phyloP scores from a whole-genome alignment of 2,113 vertebrate genomes.

The Ranitomeya variabilis region DNA sequence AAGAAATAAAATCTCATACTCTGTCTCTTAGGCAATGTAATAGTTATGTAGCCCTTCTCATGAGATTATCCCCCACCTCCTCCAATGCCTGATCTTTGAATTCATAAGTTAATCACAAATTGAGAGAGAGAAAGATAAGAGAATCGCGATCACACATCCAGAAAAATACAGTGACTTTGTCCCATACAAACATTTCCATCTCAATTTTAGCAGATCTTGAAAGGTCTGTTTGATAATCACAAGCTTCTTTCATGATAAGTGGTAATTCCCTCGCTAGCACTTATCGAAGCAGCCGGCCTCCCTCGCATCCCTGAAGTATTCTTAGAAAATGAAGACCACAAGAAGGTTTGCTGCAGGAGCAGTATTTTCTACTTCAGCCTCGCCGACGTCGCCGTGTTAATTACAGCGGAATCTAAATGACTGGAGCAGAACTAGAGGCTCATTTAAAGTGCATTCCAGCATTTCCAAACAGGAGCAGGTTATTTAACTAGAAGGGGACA shows the following conservation, averaged over 20 bases:
- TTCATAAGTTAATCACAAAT: not conserved
- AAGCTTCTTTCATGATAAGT: constrained; percentile 37
- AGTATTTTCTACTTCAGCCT: not conserved
- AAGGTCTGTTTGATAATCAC: constrained; percentile 40
- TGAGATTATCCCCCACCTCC: not conserved
- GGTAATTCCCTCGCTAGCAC: constrained; percentile 26
- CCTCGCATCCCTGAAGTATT: constrained; percentile 9
- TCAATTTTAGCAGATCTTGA: constrained; percentile 14
- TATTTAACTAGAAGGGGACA: not conserved
- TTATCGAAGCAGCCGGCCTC: constrained; percentile 27
- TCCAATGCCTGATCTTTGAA: not conserved
- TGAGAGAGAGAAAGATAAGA: not conserved
- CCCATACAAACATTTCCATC: constrained; percentile 4
- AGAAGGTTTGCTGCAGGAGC: constrained; percentile 23
- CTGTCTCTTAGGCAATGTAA: not conserved
- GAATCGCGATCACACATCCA: not conserved
- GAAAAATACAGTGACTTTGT: constrained; percentile 7
- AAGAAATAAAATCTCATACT: not conserved
- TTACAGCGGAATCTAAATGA: constrained; percentile 12
- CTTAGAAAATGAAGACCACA: constrained; percentile 31
- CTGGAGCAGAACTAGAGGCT: not conserved
- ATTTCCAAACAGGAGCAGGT: not conserved
- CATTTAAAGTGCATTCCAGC: not conserved
- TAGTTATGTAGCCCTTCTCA: not conserved
- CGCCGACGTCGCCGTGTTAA: not conserved